Evolutionary conservation across 2,113 vertebrate genomes (phyloP).

Genomic region (Corapipo altera): DNA sequence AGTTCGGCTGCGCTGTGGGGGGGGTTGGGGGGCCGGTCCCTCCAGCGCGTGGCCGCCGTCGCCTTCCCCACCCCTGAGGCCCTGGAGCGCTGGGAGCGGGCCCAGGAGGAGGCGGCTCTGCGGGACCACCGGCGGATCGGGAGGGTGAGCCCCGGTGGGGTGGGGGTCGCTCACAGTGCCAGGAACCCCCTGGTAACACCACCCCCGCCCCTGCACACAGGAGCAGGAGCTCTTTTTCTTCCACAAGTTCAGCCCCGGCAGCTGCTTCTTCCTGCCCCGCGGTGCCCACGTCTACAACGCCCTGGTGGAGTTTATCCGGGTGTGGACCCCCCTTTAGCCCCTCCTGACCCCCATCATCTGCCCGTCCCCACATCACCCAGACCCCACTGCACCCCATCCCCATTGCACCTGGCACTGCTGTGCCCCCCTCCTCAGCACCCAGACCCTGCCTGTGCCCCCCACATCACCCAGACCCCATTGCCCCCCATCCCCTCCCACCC

Average conservation of each 20-base stretch:
- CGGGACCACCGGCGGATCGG: constrained; percentile 90
- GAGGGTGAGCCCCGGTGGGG: constrained; percentile 58
- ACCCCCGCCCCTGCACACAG: constrained; percentile 11
- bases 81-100: constrained; percentile 76
- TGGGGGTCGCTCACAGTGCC: neutral
- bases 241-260: constrained; percentile 89
- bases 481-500: no score
- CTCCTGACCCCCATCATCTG: no score
- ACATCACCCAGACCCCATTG: no score
- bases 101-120: constrained; percentile 76
- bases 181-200: neutral
- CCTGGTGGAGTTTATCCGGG: constrained; percentile 89
- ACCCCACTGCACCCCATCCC: neutral
- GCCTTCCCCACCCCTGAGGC: constrained; percentile 79
- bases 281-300: constrained; percentile 88
- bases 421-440: neutral
- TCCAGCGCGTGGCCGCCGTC: constrained; percentile 80
- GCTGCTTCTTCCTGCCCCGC: constrained; percentile 93
- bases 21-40: neutral
- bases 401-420: neutral
- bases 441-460: neutral
- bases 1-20: constrained; percentile 71
- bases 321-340: constrained; percentile 4
- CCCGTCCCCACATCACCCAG: no score
- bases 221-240: constrained; percentile 91